Evolutionary conservation across 2,797 vertebrate genomes (phyloP).

Genomic region (Pteronotus mesoamericanus): DNA sequence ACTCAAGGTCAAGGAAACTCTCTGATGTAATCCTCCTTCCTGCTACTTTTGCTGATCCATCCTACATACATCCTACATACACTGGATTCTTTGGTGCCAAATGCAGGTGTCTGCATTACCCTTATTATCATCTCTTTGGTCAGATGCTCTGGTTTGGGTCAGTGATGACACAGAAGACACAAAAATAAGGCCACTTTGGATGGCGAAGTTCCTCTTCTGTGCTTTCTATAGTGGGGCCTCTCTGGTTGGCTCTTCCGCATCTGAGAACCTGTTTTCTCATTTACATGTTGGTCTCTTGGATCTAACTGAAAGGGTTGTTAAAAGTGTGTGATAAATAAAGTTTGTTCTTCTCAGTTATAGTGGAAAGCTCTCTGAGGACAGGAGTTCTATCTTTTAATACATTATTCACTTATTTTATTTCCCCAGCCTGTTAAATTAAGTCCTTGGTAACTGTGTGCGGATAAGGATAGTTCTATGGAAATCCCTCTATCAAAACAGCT

Average conservation of each 20-base stretch:
- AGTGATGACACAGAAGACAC: neutral
- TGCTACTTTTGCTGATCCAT: neutral
- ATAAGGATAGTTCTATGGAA: neutral
- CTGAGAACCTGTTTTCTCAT: neutral
- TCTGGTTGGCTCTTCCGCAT: neutral
- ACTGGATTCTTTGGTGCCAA: neutral
- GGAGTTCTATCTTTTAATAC: neutral
- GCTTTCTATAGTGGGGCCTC: neutral
- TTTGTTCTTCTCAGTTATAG: neutral
- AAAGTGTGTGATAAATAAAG: neutral
- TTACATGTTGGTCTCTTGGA: neutral
- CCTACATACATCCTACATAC: neutral
- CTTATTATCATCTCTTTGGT: neutral
- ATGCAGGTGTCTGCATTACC: neutral
- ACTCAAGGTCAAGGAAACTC: neutral
- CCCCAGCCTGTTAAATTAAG: neutral
- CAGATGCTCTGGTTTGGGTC: neutral
- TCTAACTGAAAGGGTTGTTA: neutral
- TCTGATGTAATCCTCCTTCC: neutral
- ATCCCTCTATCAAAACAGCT: neutral
- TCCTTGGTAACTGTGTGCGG: neutral
- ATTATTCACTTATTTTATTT: neutral
- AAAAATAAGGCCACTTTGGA: neutral
- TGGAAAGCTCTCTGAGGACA: slow-evolving; percentile 27
- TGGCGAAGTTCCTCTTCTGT: neutral